A percentile compares a stretch with the other conserved stretches of the same genome.
These are phyloP conservation scores for Macaca fascicularis DNA, from an alignment of 2,113 vertebrate genomes.

Conservation along the genomic window DNA sequence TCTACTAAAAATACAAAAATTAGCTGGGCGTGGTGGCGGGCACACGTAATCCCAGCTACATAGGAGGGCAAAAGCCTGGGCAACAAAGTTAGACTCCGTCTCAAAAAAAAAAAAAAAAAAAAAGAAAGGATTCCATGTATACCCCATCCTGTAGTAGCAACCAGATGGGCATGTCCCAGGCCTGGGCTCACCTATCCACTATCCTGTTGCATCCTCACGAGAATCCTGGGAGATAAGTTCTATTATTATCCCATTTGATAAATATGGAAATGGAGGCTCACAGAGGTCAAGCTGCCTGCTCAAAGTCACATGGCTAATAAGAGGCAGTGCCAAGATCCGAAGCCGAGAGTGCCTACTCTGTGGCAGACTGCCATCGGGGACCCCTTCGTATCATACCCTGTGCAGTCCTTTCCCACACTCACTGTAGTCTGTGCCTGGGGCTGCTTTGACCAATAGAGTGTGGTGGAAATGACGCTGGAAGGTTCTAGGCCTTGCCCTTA, in stretches of 20 bases:
- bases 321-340: neutral
- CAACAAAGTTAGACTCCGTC: too few relatives aligned
- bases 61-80: too few relatives aligned
- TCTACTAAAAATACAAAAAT: too few relatives aligned
- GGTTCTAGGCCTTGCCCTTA: neutral
- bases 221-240: neutral
- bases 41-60: too few relatives aligned
- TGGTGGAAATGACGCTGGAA: neutral
- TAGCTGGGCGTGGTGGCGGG: too few relatives aligned
- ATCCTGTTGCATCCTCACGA: neutral
- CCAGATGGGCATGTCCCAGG: neutral
- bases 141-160: neutral
- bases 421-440: neutral
- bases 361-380: neutral
- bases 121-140: too few relatives aligned
- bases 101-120: too few relatives aligned
- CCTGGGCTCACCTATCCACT: neutral
- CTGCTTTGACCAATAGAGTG: neutral
- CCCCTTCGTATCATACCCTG: too few relatives aligned
- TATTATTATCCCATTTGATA: neutral
- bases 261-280: neutral
- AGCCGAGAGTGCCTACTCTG: too few relatives aligned
- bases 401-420: neutral
- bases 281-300: neutral
- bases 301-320: neutral